Base-by-base conservation (phyloP, 2,797 vertebrate genomes). In the Esox lucius region DNA sequence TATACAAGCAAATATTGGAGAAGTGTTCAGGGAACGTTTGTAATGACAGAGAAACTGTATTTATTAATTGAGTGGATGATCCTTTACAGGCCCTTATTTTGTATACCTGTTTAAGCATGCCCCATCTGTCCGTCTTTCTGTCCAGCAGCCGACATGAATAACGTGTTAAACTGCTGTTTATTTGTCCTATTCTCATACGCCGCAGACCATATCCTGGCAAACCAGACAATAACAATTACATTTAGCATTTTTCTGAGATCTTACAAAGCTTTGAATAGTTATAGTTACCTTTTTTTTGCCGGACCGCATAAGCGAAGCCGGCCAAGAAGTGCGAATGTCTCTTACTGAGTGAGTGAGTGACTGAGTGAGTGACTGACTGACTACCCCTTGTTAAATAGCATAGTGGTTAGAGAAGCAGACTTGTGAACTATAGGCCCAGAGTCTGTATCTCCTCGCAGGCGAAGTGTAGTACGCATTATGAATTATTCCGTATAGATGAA, bases 51-150 rank as follows among this genome's bases (percentile, higher is more conserved):
- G 16, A 66, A 12, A 51, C 8, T 65, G 12, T 62, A 33, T 39
- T 4, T 51, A 19, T 28, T 68, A 28, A 51, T 49, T 70, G 66
- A 70, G 73, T 72, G 78, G 65, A 77, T 89, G 85, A 83, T 85
- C 81, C 75, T 87, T 80, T 12, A 82, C 68, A 75, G 69, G 72
- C 86, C 77, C 72, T 72, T 82, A 74, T 87, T 84, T 74, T 59
- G 70, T 87, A 84, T 89, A 91, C 84, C 89, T 93, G 89, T 91
- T 85, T 92, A 88, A 93, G 87, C 88, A 92, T 77, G 68, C 74
- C 73, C 56, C 56, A 24, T 59, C 9, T 59, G 56, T 59, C n/a
- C 53, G 80, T 83, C 82, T 70, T 4, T 48, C 83, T 65, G 78
- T 89, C 81, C 85, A 88, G 88, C 87, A 87, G 84, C 78, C 81